phyloP scores from a whole-genome alignment of 2,797 vertebrate species.

The Gambusia yucatana region DNA sequence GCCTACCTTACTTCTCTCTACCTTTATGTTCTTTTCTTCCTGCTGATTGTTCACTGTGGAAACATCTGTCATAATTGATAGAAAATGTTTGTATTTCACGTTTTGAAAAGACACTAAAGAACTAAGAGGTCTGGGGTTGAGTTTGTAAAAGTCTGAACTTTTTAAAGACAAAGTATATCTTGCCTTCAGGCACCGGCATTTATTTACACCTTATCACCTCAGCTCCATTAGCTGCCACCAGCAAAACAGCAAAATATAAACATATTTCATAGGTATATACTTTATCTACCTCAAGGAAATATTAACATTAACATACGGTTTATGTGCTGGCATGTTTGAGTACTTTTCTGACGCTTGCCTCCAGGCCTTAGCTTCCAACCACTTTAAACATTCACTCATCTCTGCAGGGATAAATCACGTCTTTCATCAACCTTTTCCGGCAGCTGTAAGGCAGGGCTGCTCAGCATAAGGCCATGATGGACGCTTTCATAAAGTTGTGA shows the following conservation, averaged over 20 bases:
- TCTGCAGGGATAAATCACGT: constrained; percentile 62
- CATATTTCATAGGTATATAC: constrained; percentile 16
- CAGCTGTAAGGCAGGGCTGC: constrained; percentile 47
- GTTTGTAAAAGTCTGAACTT: not conserved
- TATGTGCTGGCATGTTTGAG: constrained; percentile 26
- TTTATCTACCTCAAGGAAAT: constrained; percentile 43
- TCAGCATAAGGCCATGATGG: constrained; percentile 59
- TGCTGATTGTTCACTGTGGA: not conserved
- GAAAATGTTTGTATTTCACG: not conserved
- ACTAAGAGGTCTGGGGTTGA: not conserved
- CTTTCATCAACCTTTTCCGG: constrained; percentile 48
- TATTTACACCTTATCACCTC: constrained; percentile 31
- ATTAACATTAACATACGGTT: constrained; percentile 40
- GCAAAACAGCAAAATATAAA: constrained; percentile 24
- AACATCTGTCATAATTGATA: not conserved
- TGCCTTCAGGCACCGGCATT: constrained; percentile 35
- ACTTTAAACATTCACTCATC: constrained; percentile 71
- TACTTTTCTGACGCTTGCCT: constrained; percentile 27
- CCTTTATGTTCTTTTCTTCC: not conserved
- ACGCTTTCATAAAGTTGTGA: constrained; percentile 71
- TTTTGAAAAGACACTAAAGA: not conserved
- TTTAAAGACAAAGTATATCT: constrained; percentile 16
- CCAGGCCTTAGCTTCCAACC: constrained; percentile 51
- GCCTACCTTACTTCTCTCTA: not conserved
- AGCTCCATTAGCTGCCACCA: constrained; percentile 50